Percentiles rank a stretch among this genome's conserved stretches.
phyloP scores from a whole-genome alignment of 2,113 vertebrate genomes.

The Dendrocopos noguchii region DNA sequence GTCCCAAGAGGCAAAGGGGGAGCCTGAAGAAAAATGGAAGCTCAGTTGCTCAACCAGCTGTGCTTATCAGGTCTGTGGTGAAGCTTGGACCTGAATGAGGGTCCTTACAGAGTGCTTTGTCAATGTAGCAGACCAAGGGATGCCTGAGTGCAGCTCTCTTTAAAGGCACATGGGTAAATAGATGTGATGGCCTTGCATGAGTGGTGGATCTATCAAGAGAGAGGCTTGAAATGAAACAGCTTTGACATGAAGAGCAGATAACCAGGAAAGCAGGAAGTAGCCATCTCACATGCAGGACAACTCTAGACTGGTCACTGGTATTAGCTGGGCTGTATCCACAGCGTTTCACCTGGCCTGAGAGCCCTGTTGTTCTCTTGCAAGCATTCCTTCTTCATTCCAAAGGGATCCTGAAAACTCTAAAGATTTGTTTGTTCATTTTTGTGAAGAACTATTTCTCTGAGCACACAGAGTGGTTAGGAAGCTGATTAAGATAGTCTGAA shows the following conservation, averaged over 20 bases:
- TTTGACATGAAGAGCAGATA: not conserved
- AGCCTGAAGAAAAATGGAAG: not conserved
- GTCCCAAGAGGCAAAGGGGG: not conserved
- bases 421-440: not conserved
- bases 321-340: not conserved
- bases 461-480: not conserved
- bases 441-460: not conserved
- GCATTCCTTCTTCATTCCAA: rapidly evolving
- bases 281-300: not conserved
- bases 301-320: not conserved
- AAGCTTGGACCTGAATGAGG: not conserved
- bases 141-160: rapidly evolving
- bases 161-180: not conserved
- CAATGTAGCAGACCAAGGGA: too few species aligned
- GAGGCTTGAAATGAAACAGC: not conserved
- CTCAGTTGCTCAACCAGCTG: not conserved
- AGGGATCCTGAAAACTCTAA: not conserved
- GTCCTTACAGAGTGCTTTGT: not conserved
- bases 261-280: not conserved
- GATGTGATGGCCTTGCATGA: not conserved
- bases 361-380: not conserved
- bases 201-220: not conserved
- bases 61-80: not conserved
- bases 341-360: not conserved
- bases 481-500: not conserved